phyloP scores from a whole-genome alignment of 2,888 invertebrate species.

The Lucinisca nassula region DNA sequence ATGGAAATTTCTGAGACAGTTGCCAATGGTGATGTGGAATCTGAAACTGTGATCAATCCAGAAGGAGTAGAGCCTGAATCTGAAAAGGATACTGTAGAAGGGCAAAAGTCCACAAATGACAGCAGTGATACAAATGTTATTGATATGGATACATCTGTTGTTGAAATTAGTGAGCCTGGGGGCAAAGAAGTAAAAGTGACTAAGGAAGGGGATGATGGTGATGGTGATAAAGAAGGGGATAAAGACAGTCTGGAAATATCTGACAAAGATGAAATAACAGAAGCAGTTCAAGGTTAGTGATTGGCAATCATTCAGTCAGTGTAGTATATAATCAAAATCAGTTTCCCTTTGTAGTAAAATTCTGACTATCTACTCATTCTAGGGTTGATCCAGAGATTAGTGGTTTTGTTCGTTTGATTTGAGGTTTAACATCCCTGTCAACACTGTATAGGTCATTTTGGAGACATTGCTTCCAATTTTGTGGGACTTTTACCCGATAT shows the following conservation, averaged over 20 bases:
- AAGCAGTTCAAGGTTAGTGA: slow-evolving; percentile 10
- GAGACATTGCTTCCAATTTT: no score
- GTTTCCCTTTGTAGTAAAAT: no score
- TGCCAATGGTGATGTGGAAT: neutral
- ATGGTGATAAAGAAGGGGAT: slow-evolving; percentile 2
- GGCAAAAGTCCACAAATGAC: slow-evolving; percentile 21
- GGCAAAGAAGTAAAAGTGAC: neutral
- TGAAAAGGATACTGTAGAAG: neutral
- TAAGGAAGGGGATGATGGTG: neutral
- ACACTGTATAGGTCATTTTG: no score
- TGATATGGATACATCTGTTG: neutral
- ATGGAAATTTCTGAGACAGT: neutral
- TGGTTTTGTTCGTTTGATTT: no score
- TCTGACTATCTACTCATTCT: no score
- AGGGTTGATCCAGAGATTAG: no score
- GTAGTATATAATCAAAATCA: no score
- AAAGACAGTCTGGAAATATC: slow-evolving; percentile 27
- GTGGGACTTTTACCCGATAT: no score
- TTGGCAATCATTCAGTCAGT: no score
- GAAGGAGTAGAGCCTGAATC: neutral
- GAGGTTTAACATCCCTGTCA: no score
- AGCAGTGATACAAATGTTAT: neutral
- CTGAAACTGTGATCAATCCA: neutral
- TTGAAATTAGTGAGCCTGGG: neutral
- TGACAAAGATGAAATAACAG: slow-evolving; percentile 24